A percentile compares a stretch with the other conserved stretches of the same genome.
Conservation (phyloP, 2,888 invertebrate species). For the Alloplasta piceator region DNA sequence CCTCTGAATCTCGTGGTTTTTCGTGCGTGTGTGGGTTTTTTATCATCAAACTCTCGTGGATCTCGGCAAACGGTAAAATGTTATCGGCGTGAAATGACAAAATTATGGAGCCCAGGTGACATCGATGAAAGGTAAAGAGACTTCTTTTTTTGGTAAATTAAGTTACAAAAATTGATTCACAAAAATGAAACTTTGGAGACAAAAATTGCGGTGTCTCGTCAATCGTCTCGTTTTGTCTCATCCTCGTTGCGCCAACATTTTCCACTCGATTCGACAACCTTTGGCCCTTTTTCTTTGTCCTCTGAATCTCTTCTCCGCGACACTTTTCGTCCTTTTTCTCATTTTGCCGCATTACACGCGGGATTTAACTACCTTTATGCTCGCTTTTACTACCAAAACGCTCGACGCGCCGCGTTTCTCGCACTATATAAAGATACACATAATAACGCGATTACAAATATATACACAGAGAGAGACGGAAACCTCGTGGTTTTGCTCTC, state of each 20-base stretch:
- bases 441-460: neutral
- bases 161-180: neutral
- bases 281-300: neutral
- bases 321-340: neutral
- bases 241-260: too few relatives aligned
- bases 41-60: slow-evolving; percentile 31
- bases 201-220: neutral
- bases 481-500: slow-evolving; percentile 33
- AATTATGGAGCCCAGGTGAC: slow-evolving; percentile 81
- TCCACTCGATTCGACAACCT: too few relatives aligned
- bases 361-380: neutral
- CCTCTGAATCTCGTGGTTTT: neutral
- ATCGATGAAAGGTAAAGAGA: slow-evolving; percentile 71
- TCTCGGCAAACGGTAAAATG: slow-evolving; percentile 26
- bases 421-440: neutral
- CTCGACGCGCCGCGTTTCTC: slow-evolving; percentile 3
- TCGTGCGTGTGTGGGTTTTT: neutral
- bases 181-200: neutral
- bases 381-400: neutral
- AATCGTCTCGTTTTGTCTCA: too few relatives aligned
- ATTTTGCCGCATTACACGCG: slow-evolving; percentile 3
- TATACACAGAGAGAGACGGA: neutral
- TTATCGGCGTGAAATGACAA: slow-evolving; percentile 65
- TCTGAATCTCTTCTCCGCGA: neutral
- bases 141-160: neutral